These are phyloP conservation scores for Gnatocerus cornutus DNA, from an alignment of 2,888 invertebrate species.

Conservation along the genomic window DNA sequence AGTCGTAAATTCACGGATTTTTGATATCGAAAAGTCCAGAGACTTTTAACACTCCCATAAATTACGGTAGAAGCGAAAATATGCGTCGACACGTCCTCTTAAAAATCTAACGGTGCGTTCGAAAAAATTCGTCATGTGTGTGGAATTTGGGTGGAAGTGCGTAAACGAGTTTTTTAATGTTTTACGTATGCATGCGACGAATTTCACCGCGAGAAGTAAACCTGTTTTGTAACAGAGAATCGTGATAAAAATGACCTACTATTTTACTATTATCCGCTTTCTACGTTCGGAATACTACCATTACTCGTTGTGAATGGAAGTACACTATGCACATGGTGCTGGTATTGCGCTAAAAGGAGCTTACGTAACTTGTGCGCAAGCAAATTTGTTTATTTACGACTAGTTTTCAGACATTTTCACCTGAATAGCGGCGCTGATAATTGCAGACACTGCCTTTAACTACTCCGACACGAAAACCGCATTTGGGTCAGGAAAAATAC, in stretches of 20 bases:
- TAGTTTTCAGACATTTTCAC: slow-evolving; percentile 3
- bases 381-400: slow-evolving; percentile 29
- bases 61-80: slow-evolving; percentile 1
- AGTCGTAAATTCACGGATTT: slow-evolving; percentile 14
- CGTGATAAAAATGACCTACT: slow-evolving; percentile 53
- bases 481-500: neutral
- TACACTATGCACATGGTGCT: slow-evolving; percentile 42
- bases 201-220: slow-evolving; percentile 45
- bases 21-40: slow-evolving; percentile 2
- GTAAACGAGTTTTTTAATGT: slow-evolving; percentile 11
- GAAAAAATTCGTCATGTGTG: slow-evolving; percentile 8
- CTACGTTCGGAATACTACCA: slow-evolving; percentile 50
- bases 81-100: slow-evolving; percentile 1
- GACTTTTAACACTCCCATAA: slow-evolving; percentile 16
- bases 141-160: slow-evolving; percentile 19
- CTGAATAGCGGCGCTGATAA: neutral
- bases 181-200: slow-evolving; percentile 35
- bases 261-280: slow-evolving; percentile 53
- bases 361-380: slow-evolving; percentile 29
- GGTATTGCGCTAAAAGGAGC: slow-evolving; percentile 31
- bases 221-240: slow-evolving; percentile 50
- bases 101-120: slow-evolving; percentile 7
- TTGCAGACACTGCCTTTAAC: neutral
- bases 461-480: neutral
- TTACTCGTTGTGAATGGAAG: slow-evolving; percentile 51